Base-by-base conservation (phyloP, 2,113 vertebrate genomes). In the Aspiorhynchus laticeps region DNA sequence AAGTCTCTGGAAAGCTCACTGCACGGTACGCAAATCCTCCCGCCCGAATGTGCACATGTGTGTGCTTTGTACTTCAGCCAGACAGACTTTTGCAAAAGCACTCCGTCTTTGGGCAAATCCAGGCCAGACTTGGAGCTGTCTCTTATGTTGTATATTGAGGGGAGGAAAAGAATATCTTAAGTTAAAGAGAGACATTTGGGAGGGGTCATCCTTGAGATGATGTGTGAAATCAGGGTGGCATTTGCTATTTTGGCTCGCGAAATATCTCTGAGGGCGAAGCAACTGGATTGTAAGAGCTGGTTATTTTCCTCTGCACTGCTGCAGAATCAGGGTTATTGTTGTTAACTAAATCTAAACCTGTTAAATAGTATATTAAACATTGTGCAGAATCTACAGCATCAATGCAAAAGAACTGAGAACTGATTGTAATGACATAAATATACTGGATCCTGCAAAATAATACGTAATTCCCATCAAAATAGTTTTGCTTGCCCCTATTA, bases 11-110 rank as follows among this genome's bases (percentile, higher is more conserved):
- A 75, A 83, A 28, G 56, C 69, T 59, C 15, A 2, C 4, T n/a
- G 69, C 9, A 8, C 15, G 24, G 24, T 75, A 41, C 36, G 43
- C 53, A 41, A 77, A 80, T 51, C 74, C 56, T 21, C 53, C 17
- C 7, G 7, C 65, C 79, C 8, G 15, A 21, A 41, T 31, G 48
- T 31, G 48, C 90, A 90, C 86, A 86, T 92, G 91, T 91, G 90
- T 91, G 89, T 83, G 86, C 93, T 94, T 94, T 94, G 92, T 93
- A 90, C 88, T 90, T 65, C 63, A 88, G 91, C 94, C 94, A 94
- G 85, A 51, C 26, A 87, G 90, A 92, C 87, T 7, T 86, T 87
- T 87, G 90, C 91, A 78, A 75, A 77, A 90, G 92, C 90, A 91
- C 83, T 77, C 71, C 7, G 36, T 43, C 80, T 81, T 83, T 80